Base-by-base conservation (phyloP, 2,888 invertebrate genomes). In the Phania funesta region DNA sequence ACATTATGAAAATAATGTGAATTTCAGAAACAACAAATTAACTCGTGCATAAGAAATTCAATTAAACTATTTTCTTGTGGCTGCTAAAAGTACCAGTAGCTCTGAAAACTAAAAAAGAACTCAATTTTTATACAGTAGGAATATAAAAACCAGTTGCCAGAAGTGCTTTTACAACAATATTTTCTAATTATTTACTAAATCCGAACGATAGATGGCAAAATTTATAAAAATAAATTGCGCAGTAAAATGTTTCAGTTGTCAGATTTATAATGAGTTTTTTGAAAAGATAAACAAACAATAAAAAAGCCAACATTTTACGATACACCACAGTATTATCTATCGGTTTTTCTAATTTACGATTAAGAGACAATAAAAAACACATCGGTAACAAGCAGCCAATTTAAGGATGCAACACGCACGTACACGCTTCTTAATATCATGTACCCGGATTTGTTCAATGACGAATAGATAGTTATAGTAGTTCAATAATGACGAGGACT, bases 1-100 rank as follows among this genome's bases (percentile, higher is more conserved):
- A n/a, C n/a, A n/a, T n/a, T n/a, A n/a, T n/a, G n/a, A n/a, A n/a
- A n/a, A n/a, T n/a, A n/a, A n/a, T 35, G 8, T 11, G 4, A 56
- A 75, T 71, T 64, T 38, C 9, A 44, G 58, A 32, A 41, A 65
- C 74, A 77, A 68, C 78, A 81, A 81, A 83, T 78, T 78, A 83
- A 77, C 83, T 84, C 76, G 74, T 70, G 83, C 76, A 70, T 83
- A 60, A 84, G 65, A 84, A 84, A 83, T 84, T 84, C 80, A 84
- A 84, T 84, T 84, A 84, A 84, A 84, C 83, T 84, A n/a, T n/a
- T n/a, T n/a, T n/a, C n/a, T n/a, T n/a, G n/a, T n/a, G n/a, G n/a
- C n/a, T n/a, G n/a, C n/a, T n/a, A n/a, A n/a, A n/a, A n/a, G n/a
- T n/a, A n/a, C n/a, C n/a, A n/a, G n/a, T n/a, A n/a, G n/a, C n/a